These are phyloP conservation scores for Morinoia aosen DNA, from an alignment of 2,888 invertebrate species.

Conservation along the genomic window DNA sequence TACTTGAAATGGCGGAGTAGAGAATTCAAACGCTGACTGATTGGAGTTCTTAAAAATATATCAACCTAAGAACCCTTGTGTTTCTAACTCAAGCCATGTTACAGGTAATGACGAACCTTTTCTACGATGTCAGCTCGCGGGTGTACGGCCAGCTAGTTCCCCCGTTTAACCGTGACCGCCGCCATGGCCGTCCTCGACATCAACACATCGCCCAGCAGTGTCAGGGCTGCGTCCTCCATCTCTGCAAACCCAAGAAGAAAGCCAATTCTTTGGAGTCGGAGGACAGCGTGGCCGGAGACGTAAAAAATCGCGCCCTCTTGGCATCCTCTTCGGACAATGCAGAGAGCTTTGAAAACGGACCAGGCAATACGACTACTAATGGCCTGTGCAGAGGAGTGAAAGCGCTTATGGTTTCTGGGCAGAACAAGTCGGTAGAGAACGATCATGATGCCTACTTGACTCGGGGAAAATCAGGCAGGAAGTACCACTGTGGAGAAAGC, in stretches of 20 bases:
- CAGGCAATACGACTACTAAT: not conserved
- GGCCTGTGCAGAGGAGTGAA: not conserved
- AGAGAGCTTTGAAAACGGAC: not conserved
- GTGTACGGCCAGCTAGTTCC: constrained; percentile 59
- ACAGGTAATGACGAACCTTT: constrained; percentile 66
- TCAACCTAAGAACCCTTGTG: too few relatives aligned
- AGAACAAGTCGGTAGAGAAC: too few relatives aligned
- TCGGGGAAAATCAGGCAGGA: not conserved
- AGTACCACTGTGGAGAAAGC: not conserved
- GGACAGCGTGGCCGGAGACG: not conserved
- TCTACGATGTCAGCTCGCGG: constrained; percentile 58
- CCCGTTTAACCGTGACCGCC: constrained; percentile 58
- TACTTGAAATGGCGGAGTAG: too few relatives aligned
- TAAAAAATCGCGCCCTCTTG: too few relatives aligned
- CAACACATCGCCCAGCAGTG: constrained; percentile 63
- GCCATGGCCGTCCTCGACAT: constrained; percentile 63
- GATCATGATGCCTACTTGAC: too few relatives aligned
- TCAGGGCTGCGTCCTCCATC: constrained; percentile 59
- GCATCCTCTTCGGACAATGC: not conserved
- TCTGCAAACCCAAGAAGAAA: constrained; percentile 56
- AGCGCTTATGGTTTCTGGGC: not conserved
- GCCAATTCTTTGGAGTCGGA: not conserved
- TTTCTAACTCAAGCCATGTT: not conserved
- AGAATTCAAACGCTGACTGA: too few relatives aligned
- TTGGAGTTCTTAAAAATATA: too few relatives aligned